Percentiles rank a stretch among this genome's conserved stretches.
Evolutionary conservation across 92 coral and sea anemone species (phyloP).

Genomic region (Porites cylindrica): DNA sequence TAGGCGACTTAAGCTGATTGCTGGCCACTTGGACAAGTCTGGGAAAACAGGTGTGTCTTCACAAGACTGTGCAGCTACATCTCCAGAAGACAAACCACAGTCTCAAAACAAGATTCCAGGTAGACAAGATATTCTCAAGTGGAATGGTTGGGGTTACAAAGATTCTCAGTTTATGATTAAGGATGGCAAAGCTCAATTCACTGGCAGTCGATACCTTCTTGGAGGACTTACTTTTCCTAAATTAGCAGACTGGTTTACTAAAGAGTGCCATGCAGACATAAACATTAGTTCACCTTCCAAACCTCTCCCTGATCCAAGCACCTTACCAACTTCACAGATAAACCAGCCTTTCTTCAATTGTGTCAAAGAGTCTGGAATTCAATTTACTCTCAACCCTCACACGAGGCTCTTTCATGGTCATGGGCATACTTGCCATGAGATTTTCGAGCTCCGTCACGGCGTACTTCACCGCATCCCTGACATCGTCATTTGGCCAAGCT

Average conservation of each 20-base stretch:
- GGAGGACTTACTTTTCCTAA: conserved; percentile 96
- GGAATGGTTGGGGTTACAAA: conserved; percentile 99
- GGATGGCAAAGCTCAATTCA: conserved; percentile 81
- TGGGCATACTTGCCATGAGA: conserved; percentile 96
- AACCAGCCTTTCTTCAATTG: conserved; percentile 79
- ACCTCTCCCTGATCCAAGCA: conserved; percentile 85
- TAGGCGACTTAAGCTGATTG: conserved; percentile 71
- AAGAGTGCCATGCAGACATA: conserved; percentile 82
- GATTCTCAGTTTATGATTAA: conserved; percentile 84
- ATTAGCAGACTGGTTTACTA: conserved; percentile 88
- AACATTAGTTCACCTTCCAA: conserved; percentile 79
- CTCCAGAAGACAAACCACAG: conserved; percentile 16
- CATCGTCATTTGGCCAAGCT: conserved; percentile 95
- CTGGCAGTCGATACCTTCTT: conserved; percentile 86
- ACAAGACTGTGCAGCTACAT: conserved; percentile 50
- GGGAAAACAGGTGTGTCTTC: conserved; percentile 14
- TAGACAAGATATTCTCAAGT: conserved; percentile 74
- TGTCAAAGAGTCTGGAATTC: conserved; percentile 68
- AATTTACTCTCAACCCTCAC: conserved; percentile 85
- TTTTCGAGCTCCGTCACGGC: conserved; percentile 92
- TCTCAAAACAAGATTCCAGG: conserved; percentile 63
- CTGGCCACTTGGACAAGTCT: conserved; percentile 67
- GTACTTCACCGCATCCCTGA: conserved; percentile 90
- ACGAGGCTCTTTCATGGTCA: conserved; percentile 91
- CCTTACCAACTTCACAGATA: conserved; percentile 79